phyloP scores from a whole-genome alignment of 2,888 invertebrate species.

The Torymus texanus region DNA sequence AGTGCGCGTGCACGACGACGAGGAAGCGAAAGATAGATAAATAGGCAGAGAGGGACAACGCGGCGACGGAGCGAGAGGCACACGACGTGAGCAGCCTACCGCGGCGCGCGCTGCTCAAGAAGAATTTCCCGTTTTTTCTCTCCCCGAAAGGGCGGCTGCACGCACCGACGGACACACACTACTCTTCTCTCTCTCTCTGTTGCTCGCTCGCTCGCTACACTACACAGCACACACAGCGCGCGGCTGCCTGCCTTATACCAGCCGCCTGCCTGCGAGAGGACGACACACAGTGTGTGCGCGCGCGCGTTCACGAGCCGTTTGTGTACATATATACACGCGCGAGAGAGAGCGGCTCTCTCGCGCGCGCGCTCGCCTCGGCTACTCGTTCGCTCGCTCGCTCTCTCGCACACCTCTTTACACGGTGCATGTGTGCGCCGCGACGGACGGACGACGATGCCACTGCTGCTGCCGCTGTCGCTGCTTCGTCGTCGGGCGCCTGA shows the following conservation, averaged over 20 bases:
- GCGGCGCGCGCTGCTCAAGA: neutral
- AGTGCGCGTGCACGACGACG: neutral
- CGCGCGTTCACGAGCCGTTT: slow-evolving; percentile 3
- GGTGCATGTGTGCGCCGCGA: slow-evolving; percentile 13
- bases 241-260: neutral
- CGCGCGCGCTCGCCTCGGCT: too few relatives aligned
- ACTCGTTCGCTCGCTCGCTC: too few relatives aligned
- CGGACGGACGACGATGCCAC: slow-evolving; percentile 49
- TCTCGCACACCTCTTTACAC: too few relatives aligned
- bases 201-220: neutral
- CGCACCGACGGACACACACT: neutral
- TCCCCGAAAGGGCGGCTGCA: slow-evolving; percentile 21
- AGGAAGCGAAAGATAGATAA: neutral
- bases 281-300: slow-evolving; percentile 11
- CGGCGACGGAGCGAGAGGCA: too few relatives aligned
- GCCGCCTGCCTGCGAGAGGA: slow-evolving; percentile 3
- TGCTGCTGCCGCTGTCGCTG: slow-evolving; percentile 51
- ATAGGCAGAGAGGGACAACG: neutral
- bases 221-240: neutral
- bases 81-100: neutral
- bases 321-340: slow-evolving; percentile 19
- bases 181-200: neutral
- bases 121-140: slow-evolving; percentile 35
- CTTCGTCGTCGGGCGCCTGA: slow-evolving; percentile 54
- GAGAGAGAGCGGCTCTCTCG: too few relatives aligned